phyloP scores from a whole-genome alignment of 2,888 invertebrate genomes.

The Agrochola lota region DNA sequence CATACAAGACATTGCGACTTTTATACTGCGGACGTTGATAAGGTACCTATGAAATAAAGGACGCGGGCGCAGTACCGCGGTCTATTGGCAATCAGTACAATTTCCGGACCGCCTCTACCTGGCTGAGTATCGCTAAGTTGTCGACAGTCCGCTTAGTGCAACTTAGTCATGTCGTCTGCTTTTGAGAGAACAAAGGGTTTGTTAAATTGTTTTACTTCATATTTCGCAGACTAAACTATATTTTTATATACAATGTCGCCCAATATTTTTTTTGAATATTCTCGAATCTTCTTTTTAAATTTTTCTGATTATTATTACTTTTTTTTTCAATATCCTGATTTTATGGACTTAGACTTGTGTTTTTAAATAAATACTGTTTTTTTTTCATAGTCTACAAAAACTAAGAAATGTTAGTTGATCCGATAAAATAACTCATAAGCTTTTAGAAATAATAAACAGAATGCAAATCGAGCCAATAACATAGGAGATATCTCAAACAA shows the following conservation, averaged over 20 bases:
- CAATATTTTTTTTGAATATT: no score
- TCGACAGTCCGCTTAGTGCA: conserved; percentile 11
- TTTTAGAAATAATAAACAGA: no score
- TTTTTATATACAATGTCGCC: not conserved
- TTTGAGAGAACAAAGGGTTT: conserved; percentile 33
- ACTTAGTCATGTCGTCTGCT: conserved; percentile 9
- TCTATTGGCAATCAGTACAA: conserved; percentile 77
- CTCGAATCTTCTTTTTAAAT: no score
- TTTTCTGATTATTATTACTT: no score
- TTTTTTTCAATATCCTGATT: no score
- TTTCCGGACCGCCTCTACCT: conserved; percentile 60
- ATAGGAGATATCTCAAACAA: no score
- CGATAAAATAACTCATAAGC: no score
- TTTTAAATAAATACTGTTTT: no score
- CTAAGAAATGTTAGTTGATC: no score
- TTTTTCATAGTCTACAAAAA: no score
- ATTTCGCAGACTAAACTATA: not conserved
- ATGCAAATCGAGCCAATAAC: no score
- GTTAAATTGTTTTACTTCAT: not conserved
- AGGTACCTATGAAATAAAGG: conserved; percentile 73
- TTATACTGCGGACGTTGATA: conserved; percentile 78
- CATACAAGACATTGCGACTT: conserved; percentile 85
- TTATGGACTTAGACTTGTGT: no score
- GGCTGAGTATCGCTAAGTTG: conserved; percentile 28
- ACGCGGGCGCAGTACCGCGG: conserved; percentile 69